These are phyloP conservation scores for Orientallactaga sibirica DNA, from an alignment of 2,797 vertebrate species.

Conservation along the genomic window DNA sequence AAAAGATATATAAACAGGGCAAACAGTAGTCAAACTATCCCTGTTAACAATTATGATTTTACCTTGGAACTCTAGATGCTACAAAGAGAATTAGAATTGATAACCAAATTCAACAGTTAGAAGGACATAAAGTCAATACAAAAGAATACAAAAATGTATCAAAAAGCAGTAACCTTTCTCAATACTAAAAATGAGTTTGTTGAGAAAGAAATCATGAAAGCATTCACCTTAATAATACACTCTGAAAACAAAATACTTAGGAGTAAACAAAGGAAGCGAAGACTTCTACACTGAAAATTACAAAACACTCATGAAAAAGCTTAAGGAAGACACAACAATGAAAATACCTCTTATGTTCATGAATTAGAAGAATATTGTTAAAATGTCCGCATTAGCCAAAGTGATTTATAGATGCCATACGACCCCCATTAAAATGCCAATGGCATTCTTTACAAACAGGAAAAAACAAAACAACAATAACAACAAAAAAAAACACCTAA, in stretches of 20 bases:
- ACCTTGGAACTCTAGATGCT: neutral
- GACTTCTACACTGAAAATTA: too few relatives aligned
- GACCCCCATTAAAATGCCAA: too few relatives aligned
- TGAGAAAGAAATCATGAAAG: neutral
- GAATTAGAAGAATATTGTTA: too few relatives aligned
- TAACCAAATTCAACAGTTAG: neutral
- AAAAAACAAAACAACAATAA: too few relatives aligned
- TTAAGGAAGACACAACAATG: too few relatives aligned
- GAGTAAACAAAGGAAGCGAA: neutral
- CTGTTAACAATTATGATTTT: neutral
- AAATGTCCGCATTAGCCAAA: too few relatives aligned
- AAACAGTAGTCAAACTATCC: neutral
- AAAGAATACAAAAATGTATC: too few relatives aligned
- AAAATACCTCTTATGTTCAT: too few relatives aligned
- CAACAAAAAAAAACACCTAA: too few relatives aligned
- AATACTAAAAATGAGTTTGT: neutral
- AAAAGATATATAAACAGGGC: neutral
- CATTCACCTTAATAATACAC: neutral
- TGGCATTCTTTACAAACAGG: too few relatives aligned
- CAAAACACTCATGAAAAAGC: too few relatives aligned
- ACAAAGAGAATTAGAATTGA: neutral
- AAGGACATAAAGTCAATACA: neutral
- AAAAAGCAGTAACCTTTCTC: neutral
- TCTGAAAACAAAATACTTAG: neutral
- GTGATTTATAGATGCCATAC: too few relatives aligned